Conservation (phyloP, 2,888 invertebrate species). For the Ochropleura leucogaster region DNA sequence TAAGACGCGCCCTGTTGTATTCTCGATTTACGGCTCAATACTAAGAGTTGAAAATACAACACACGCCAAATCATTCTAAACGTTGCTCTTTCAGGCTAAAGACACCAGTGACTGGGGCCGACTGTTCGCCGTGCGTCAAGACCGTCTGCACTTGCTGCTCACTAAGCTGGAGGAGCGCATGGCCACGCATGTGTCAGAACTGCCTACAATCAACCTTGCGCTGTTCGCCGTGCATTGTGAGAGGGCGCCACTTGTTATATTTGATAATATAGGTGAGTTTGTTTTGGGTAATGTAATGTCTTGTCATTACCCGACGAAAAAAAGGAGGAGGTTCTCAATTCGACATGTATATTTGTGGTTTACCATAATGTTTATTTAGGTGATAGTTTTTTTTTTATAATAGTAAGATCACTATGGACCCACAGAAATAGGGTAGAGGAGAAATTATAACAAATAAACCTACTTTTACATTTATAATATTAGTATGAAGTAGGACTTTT, state of each 20-base stretch:
- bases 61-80: not conserved
- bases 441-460: too few species aligned
- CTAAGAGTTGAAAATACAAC: not conserved
- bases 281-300: too few species aligned
- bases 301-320: too few species aligned
- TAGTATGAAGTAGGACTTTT: too few species aligned
- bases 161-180: conserved; percentile 97
- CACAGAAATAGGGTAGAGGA: too few species aligned
- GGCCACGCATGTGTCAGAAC: conserved; percentile 95
- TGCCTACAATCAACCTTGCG: conserved; percentile 96
- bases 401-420: too few species aligned
- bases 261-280: conserved; percentile 85
- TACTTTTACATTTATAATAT: too few species aligned
- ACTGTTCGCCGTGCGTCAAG: conserved; percentile 92
- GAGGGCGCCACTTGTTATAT: conserved; percentile 93
- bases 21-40: not conserved
- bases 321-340: too few species aligned
- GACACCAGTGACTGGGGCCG: conserved; percentile 81
- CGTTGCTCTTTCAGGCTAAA: conserved; percentile 67
- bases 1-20: not conserved
- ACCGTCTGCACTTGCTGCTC: conserved; percentile 94
- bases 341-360: too few species aligned
- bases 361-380: too few species aligned
- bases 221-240: conserved; percentile 95
- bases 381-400: too few species aligned